A percentile compares a stretch with the other conserved stretches of the same genome.
These are phyloP conservation scores for Cephus runcator DNA, from an alignment of 2,888 invertebrate species.

Conservation along the genomic window DNA sequence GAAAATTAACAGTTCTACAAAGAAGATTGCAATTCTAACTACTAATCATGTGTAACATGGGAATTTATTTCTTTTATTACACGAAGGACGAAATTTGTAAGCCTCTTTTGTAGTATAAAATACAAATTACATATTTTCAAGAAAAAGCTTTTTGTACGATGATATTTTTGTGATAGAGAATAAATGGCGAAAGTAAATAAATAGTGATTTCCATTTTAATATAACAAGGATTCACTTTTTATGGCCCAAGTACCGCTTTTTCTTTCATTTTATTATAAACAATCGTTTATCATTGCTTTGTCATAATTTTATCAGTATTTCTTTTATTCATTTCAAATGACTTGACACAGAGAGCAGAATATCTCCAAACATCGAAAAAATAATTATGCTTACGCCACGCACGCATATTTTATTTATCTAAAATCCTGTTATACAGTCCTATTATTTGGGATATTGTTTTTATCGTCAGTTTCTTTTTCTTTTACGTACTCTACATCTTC, in stretches of 20 bases:
- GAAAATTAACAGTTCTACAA: not conserved
- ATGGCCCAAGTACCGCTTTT: conserved; percentile 6
- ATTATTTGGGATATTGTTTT: conserved; percentile 7
- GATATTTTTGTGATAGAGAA: not conserved
- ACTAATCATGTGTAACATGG: not conserved
- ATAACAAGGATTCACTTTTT: not conserved
- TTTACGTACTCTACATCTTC: not conserved
- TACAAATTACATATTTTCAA: not conserved
- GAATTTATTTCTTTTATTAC: not conserved
- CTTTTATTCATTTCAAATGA: conserved; percentile 14
- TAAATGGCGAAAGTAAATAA: not conserved
- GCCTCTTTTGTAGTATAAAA: not conserved
- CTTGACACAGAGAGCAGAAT: conserved; percentile 38
- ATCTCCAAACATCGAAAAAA: conserved; percentile 33
- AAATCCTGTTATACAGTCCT: conserved; percentile 17
- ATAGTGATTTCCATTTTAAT: not conserved
- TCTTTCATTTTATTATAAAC: conserved; percentile 10
- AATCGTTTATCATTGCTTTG: conserved; percentile 20
- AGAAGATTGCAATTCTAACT: not conserved
- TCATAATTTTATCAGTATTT: conserved; percentile 15
- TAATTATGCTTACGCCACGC: conserved; percentile 28
- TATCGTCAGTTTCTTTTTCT: not conserved
- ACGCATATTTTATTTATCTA: conserved; percentile 27
- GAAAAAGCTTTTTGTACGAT: not conserved
- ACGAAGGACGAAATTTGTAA: not conserved